These are phyloP conservation scores for Drosophila santomea DNA, from an alignment of 1,140 invertebrate genomes.

Conservation along the genomic window DNA sequence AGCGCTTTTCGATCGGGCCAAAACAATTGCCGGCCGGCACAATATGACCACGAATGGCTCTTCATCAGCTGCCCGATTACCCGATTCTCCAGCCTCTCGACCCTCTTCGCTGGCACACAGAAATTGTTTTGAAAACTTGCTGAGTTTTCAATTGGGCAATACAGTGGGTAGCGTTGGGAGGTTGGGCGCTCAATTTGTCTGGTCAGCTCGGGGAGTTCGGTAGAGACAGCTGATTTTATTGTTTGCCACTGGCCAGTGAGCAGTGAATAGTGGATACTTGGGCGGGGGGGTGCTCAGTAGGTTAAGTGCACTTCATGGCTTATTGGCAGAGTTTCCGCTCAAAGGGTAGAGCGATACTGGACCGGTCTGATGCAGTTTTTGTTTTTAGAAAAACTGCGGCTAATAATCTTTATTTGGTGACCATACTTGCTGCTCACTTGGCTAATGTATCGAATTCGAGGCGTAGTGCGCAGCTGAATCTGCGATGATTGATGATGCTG, in stretches of 20 bases:
- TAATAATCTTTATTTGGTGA: conserved; percentile 30
- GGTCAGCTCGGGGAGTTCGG: conserved; percentile 53
- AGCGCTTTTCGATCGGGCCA: conserved; percentile 70
- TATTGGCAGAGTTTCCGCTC: conserved; percentile 35
- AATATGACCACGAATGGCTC: conserved; percentile 25
- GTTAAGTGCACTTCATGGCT: conserved; percentile 71
- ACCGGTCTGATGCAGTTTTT: conserved; percentile 35
- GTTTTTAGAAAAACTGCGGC: conserved; percentile 32
- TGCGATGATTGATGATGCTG: conserved; percentile 62
- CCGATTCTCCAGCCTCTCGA: not conserved
- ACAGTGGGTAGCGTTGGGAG: not conserved
- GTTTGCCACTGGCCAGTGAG: conserved; percentile 3
- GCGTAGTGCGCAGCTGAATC: conserved; percentile 29
- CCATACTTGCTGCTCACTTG: conserved; percentile 34
- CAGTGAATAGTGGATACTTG: no score
- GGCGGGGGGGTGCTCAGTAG: conserved; percentile 15
- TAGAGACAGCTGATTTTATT: conserved; percentile 34
- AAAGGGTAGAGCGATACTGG: not conserved
- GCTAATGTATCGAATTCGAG: conserved; percentile 7
- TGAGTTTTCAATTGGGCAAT: conserved; percentile 71
- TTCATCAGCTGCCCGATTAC: not conserved
- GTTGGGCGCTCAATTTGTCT: conserved; percentile 64
- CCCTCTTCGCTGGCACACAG: conserved; percentile 24
- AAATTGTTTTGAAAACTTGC: conserved; percentile 71
- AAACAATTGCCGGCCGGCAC: conserved; percentile 73